These are phyloP conservation scores for Kuschelorhynchus macadamiae DNA, from an alignment of 2,888 invertebrate genomes.

Conservation along the genomic window DNA sequence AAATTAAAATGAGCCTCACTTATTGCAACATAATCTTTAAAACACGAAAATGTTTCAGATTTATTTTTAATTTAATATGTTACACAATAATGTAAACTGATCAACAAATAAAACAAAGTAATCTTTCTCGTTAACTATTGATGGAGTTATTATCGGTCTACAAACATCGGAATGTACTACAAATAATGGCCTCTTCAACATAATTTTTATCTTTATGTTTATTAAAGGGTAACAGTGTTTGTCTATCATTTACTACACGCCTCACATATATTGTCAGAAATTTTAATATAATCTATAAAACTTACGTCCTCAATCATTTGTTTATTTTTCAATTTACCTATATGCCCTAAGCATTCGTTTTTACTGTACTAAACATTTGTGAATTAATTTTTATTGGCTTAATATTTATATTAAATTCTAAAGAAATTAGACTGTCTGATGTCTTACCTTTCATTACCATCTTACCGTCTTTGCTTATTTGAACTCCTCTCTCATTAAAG, in stretches of 20 bases:
- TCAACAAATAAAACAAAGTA: slow-evolving; percentile 28
- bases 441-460: too few relatives aligned
- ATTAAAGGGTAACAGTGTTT: background rate
- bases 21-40: slow-evolving; percentile 34
- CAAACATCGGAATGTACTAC: slow-evolving; percentile 45
- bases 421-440: too few relatives aligned
- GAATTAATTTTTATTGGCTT: too few relatives aligned
- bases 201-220: slow-evolving; percentile 14
- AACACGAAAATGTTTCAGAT: slow-evolving; percentile 32
- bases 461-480: too few relatives aligned
- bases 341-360: too few relatives aligned
- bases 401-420: too few relatives aligned
- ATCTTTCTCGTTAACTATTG: slow-evolving; percentile 24
- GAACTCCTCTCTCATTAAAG: too few relatives aligned
- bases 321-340: slow-evolving; percentile 33
- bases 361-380: too few relatives aligned
- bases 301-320: slow-evolving; percentile 9
- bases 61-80: slow-evolving; percentile 35
- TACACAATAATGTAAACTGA: slow-evolving; percentile 43
- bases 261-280: background rate
- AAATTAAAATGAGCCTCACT: slow-evolving; percentile 49
- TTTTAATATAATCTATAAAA: slow-evolving; percentile 27
- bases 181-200: slow-evolving; percentile 36
- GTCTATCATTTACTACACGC: slow-evolving; percentile 36
- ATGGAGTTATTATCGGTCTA: slow-evolving; percentile 52